phyloP scores from a whole-genome alignment of 1,140 invertebrate species.

The Heliconius eleuchia region DNA sequence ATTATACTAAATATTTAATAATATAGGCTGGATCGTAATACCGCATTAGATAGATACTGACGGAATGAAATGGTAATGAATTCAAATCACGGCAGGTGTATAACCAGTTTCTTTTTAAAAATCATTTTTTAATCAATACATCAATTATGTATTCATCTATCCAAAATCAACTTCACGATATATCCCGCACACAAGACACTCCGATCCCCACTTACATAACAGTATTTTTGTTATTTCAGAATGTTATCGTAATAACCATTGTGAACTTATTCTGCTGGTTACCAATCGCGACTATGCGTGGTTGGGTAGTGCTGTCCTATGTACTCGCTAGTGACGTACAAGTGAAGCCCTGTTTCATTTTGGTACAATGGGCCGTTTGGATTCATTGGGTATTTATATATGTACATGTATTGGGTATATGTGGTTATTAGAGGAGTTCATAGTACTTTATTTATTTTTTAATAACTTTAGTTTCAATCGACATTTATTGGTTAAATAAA shows the following conservation, averaged over 20 bases:
- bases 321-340: conserved; percentile 38
- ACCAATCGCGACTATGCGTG: conserved; percentile 49
- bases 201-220: too few relatives aligned
- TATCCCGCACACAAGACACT: too few relatives aligned
- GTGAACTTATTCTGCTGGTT: conserved; percentile 55
- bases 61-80: too few relatives aligned
- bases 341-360: conserved; percentile 27
- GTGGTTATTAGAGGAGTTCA: neutral
- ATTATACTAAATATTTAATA: too few relatives aligned
- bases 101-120: too few relatives aligned
- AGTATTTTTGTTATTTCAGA: conserved; percentile 46
- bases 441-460: neutral
- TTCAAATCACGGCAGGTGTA: too few relatives aligned
- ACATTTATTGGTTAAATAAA: too few relatives aligned
- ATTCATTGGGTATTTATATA: conserved; percentile 48
- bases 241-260: conserved; percentile 45
- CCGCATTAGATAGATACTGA: too few relatives aligned
- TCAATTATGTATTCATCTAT: too few relatives aligned
- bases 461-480: neutral
- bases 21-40: too few relatives aligned
- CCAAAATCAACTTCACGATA: too few relatives aligned
- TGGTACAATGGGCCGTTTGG: conserved; percentile 54
- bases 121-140: too few relatives aligned
- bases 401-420: conserved; percentile 44
- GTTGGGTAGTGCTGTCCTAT: conserved; percentile 45